Conservation (phyloP, 1,140 invertebrate genomes). For the Scaptomyza pallida region DNA sequence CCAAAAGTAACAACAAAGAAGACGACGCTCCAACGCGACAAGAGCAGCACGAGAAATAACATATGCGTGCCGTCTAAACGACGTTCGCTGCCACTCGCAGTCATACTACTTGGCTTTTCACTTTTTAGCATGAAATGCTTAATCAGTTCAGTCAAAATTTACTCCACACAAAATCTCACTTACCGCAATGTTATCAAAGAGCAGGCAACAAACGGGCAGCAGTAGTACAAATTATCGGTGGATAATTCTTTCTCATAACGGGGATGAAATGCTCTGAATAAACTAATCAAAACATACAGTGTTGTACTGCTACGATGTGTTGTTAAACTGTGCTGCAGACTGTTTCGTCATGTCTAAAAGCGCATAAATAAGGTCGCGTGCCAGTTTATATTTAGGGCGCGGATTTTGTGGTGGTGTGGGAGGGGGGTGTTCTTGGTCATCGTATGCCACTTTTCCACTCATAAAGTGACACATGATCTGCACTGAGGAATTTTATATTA, state of each 20-base stretch:
- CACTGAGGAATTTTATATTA: constrained; percentile 63
- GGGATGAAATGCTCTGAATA: constrained; percentile 35
- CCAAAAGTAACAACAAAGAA: constrained; percentile 63
- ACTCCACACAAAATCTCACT: constrained; percentile 49
- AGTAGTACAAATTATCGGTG: constrained; percentile 21
- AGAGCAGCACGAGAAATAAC: constrained; percentile 62
- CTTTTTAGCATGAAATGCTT: constrained; percentile 80
- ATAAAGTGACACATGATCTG: constrained; percentile 59
- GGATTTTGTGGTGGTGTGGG: not conserved
- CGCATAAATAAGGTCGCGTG: constrained; percentile 82
- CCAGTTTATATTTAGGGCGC: constrained; percentile 56
- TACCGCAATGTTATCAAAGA: constrained; percentile 12
- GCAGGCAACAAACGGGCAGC: not conserved
- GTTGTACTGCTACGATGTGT: constrained; percentile 28
- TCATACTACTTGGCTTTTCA: constrained; percentile 83
- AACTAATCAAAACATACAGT: constrained; percentile 44
- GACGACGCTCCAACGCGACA: constrained; percentile 27
- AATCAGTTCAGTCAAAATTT: constrained; percentile 65
- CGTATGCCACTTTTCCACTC: constrained; percentile 8
- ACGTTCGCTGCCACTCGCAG: constrained; percentile 76
- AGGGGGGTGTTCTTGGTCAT: constrained; percentile 10
- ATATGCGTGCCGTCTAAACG: constrained; percentile 77
- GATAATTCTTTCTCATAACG: constrained; percentile 9
- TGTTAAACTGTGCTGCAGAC: constrained; percentile 44
- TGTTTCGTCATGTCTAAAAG: constrained; percentile 71